Conservation (phyloP, 2,113 vertebrate genomes). For the Nerophis lumbriciformis region DNA sequence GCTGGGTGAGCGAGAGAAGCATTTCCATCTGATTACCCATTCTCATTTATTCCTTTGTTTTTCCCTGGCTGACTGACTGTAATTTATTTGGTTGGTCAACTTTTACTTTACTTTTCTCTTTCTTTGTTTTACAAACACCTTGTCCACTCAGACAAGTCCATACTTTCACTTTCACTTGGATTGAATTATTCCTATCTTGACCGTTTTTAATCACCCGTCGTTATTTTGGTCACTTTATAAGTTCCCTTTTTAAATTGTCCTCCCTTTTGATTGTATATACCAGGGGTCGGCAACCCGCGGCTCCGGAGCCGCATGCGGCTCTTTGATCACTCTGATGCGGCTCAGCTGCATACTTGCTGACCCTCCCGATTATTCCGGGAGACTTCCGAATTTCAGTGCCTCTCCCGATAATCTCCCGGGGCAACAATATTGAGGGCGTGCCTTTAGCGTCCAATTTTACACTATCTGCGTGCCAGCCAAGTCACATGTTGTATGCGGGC, state of each 20-base stretch:
- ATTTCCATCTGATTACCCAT: conserved; percentile 56
- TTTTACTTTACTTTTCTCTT: conserved; percentile 31
- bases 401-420: no score
- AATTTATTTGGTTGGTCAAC: conserved; percentile 51
- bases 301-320: no score
- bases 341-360: no score
- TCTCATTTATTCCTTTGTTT: conserved; percentile 40
- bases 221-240: conserved; percentile 35
- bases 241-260: conserved; percentile 38
- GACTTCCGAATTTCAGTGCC: no score
- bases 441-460: no score
- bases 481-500: no score
- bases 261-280: conserved; percentile 35
- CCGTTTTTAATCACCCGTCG: conserved; percentile 51
- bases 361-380: no score
- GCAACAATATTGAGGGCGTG: no score
- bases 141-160: conserved; percentile 26
- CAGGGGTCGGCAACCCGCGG: no score
- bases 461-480: no score
- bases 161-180: conserved; percentile 49
- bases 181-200: conserved; percentile 50
- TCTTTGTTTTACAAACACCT: conserved; percentile 40
- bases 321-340: no score
- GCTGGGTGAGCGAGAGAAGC: conserved; percentile 50
- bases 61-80: conserved; percentile 13